A percentile compares a stretch with the other conserved stretches of the same genome.
These are phyloP conservation scores for Todiramphus saurophagus DNA, from an alignment of 2,113 vertebrate species.

Conservation along the genomic window DNA sequence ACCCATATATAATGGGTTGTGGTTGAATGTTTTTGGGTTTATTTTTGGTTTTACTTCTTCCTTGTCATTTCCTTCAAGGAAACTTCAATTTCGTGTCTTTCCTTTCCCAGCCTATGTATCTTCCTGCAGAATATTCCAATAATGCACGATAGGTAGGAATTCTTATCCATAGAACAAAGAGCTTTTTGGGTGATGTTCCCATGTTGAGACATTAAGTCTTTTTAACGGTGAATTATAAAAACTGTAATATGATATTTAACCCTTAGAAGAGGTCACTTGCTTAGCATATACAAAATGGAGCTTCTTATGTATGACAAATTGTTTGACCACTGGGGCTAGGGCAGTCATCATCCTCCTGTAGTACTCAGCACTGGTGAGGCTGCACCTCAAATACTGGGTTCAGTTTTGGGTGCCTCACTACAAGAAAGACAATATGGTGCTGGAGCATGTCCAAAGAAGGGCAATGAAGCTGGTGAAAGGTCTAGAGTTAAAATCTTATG, in stretches of 20 bases:
- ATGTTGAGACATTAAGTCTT: neutral
- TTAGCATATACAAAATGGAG: neutral
- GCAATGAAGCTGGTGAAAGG: no score
- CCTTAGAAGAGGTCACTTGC: neutral
- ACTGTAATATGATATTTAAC: neutral
- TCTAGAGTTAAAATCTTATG: no score
- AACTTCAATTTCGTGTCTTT: neutral
- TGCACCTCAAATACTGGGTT: no score
- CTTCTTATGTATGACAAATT: neutral
- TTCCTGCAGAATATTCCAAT: neutral
- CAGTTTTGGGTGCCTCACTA: no score
- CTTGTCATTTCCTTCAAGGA: neutral
- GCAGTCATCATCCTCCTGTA: neutral
- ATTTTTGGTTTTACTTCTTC: neutral
- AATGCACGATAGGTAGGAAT: neutral
- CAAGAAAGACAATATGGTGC: no score
- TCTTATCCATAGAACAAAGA: neutral
- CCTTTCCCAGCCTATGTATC: neutral
- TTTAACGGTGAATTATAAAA: neutral
- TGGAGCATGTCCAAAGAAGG: no score
- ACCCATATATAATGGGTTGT: neutral
- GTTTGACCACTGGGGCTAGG: neutral
- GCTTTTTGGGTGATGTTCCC: neutral
- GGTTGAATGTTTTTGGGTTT: accelerated
- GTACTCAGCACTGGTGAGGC: accelerated